Base-by-base conservation (phyloP, 2,888 invertebrate species). In the Fabriciana adippe region DNA sequence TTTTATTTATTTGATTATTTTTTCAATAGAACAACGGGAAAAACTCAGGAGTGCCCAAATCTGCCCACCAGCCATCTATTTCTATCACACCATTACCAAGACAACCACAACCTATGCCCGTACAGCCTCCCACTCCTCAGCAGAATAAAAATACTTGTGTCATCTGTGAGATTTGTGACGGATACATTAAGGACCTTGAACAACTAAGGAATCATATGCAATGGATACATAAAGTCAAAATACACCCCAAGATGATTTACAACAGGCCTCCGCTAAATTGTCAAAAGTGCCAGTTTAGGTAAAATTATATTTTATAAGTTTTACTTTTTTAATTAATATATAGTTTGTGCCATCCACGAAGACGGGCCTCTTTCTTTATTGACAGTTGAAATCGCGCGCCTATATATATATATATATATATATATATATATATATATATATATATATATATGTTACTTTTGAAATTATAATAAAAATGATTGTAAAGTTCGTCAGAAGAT, bases 221-320 rank as follows among this genome's bases (percentile, higher is more conserved):
- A 83, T 98, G 98, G 97, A 98, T 98, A 85, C 99, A 99, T 88
- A 98, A 98, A 94, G 97, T 98, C 76, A 98, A 98, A 87, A 98
- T 98, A 80, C 98, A 98, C 90, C 97, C 98, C 67, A 98, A 97
- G 92, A 98, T 98, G 98, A 97, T 98, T 77, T 97, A 97, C 89
- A 98, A 97, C 89, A 94, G 97, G 88, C 98, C 99, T 67, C 98
- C 98, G 57, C 93, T 99, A 74, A 98, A 97, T 91, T 99, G 99
- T 89, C 98, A 98, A 89, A 98, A 98, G 87, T 99, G 99, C 93
- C 97, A 98, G 90, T 97, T 97, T 87, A 88, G 91, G 91, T 90
- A 78, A 77, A 67, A 65, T 26, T 13, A 13, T 55, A 18, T 8
- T 45, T 14, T 45, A 26, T 16, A 16, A 2, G 15, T 41, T 41